phyloP scores from a whole-genome alignment of 2,888 invertebrate species.

The Scaptomyza caliginosa region DNA sequence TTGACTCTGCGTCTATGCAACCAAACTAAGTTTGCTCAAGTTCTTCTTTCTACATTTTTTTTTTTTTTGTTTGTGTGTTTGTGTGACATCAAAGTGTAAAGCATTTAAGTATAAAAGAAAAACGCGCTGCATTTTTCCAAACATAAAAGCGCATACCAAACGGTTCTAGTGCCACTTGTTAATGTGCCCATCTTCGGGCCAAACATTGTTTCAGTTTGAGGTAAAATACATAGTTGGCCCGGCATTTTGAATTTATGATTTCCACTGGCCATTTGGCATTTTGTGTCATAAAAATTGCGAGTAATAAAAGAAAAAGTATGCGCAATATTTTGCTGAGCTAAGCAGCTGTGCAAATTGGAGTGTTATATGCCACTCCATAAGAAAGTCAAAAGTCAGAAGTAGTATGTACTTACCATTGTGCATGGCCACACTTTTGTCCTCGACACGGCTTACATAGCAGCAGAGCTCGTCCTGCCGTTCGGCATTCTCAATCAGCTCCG shows the following conservation, averaged over 20 bases:
- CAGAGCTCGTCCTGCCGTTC: constrained; percentile 98
- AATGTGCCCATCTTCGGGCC: constrained; percentile 35
- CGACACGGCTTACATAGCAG: constrained; percentile 98
- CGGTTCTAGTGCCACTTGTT: constrained; percentile 54
- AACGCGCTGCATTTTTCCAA: constrained; percentile 37
- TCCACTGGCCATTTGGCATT: constrained; percentile 32
- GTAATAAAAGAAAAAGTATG: constrained; percentile 35
- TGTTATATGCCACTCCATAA: neutral
- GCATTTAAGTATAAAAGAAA: constrained; percentile 76
- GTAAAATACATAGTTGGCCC: constrained; percentile 20
- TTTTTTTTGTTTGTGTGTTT: neutral
- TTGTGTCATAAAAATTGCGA: constrained; percentile 54
- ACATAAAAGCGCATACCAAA: constrained; percentile 37
- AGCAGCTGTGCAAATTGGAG: constrained; percentile 49
- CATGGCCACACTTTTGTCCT: constrained; percentile 97
- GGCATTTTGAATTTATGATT: constrained; percentile 4
- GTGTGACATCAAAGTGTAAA: constrained; percentile 79
- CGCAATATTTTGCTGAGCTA: constrained; percentile 46
- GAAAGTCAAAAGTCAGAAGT: neutral
- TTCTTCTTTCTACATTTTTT: constrained; percentile 41
- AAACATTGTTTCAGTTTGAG: constrained; percentile 56
- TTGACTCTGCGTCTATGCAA: constrained; percentile 54
- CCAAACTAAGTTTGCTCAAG: constrained; percentile 75
- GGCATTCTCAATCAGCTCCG: constrained; percentile 97
- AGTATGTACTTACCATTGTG: constrained; percentile 91